These are phyloP conservation scores for Drosophila paracracens DNA, from an alignment of 2,888 invertebrate species.

Conservation along the genomic window DNA sequence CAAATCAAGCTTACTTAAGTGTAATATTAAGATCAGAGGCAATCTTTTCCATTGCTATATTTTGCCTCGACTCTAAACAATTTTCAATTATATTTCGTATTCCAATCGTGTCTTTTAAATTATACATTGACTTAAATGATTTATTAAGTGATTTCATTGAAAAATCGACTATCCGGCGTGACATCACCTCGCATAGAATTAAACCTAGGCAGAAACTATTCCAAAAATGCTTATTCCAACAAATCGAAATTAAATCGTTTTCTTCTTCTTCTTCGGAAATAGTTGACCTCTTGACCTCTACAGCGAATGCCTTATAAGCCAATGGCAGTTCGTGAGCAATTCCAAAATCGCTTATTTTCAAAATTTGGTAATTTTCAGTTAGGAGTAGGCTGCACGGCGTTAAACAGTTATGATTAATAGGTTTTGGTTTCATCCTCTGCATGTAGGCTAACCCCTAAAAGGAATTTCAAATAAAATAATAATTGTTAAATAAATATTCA, in stretches of 20 bases:
- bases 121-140: background rate
- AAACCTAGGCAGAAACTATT: background rate
- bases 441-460: background rate
- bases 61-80: background rate
- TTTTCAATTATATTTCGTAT: background rate
- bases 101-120: background rate
- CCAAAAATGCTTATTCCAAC: background rate
- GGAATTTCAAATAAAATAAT: background rate
- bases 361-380: background rate
- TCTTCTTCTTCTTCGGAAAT: fast-evolving
- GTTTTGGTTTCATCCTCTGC: background rate
- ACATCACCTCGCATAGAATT: too few relatives aligned
- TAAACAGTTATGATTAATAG: background rate
- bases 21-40: background rate
- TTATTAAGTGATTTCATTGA: fast-evolving
- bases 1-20: background rate
- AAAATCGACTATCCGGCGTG: background rate
- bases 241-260: too few relatives aligned
- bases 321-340: background rate
- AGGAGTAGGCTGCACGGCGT: background rate
- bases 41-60: background rate
- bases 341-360: background rate
- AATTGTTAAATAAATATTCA: background rate
- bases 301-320: too few relatives aligned
- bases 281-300: too few relatives aligned